Percentiles rank a stretch among this genome's conserved stretches.
Conservation (phyloP, 2,113 vertebrate genomes). For the Oriolus oriolus region DNA sequence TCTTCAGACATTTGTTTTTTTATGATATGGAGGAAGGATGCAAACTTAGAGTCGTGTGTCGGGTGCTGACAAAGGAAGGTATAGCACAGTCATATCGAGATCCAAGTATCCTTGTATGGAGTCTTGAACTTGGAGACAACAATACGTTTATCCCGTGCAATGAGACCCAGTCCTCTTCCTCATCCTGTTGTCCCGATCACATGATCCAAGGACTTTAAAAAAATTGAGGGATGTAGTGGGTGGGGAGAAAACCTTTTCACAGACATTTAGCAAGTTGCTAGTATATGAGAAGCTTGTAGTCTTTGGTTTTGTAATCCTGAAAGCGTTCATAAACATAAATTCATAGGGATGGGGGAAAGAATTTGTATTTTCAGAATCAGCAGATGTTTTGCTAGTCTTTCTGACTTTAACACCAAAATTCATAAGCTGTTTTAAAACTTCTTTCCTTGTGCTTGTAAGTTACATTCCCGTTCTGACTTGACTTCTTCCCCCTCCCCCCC, state of each 20-base stretch:
- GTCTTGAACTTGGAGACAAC: not conserved
- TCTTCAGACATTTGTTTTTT: not conserved
- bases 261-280: not conserved
- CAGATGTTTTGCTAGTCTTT: not conserved
- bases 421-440: not conserved
- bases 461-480: not conserved
- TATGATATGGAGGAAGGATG: not conserved
- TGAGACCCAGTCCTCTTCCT: not conserved
- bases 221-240: not conserved
- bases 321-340: not conserved
- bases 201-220: not conserved
- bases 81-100: accelerated
- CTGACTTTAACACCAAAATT: not conserved
- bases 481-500: accelerated
- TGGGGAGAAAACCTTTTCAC: not conserved
- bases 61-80: not conserved
- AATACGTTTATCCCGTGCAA: accelerated
- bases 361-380: not conserved
- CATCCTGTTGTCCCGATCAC: not conserved
- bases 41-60: not conserved
- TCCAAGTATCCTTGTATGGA: not conserved
- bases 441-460: not conserved
- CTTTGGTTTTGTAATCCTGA: not conserved
- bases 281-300: not conserved
- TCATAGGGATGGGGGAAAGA: not conserved